phyloP scores from a whole-genome alignment of 2,888 invertebrate genomes.

The Cryptocephalus moraei region DNA sequence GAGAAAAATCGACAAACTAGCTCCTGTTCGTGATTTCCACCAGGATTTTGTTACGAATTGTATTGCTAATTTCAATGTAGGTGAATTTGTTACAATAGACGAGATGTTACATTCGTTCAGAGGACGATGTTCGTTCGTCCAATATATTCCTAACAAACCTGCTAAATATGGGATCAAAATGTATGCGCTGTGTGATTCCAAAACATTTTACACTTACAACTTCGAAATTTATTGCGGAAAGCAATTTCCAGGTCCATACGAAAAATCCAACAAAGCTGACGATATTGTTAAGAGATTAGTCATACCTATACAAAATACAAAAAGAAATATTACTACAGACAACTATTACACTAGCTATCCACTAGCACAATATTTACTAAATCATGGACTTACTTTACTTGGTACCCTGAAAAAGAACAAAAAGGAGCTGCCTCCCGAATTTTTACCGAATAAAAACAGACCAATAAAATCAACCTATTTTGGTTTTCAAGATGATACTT shows the following conservation, averaged over 20 bases:
- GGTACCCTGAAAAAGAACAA: constrained; percentile 14
- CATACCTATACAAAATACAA: constrained; percentile 11
- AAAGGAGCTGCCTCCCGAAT: constrained; percentile 19
- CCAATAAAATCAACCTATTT: constrained; percentile 13
- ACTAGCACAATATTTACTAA: constrained; percentile 10
- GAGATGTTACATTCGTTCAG: background rate
- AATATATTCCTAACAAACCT: background rate
- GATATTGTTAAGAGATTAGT: constrained; percentile 13
- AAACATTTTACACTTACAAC: background rate
- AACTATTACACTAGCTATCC: constrained; percentile 13
- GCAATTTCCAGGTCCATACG: constrained; percentile 12
- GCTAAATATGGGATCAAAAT: background rate
- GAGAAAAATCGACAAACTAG: no score
- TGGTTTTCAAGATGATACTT: constrained; percentile 7
- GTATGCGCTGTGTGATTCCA: background rate
- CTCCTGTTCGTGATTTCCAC: no score
- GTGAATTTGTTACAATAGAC: background rate
- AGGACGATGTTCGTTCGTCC: background rate
- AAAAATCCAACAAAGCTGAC: constrained; percentile 9
- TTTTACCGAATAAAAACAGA: constrained; percentile 7
- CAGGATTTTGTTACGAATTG: no score
- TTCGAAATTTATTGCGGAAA: background rate
- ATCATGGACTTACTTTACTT: constrained; percentile 10
- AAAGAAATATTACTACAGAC: constrained; percentile 19
- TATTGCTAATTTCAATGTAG: no score